Evolutionary conservation across 2,888 invertebrate genomes (phyloP).

Genomic region (Tillus elongatus): DNA sequence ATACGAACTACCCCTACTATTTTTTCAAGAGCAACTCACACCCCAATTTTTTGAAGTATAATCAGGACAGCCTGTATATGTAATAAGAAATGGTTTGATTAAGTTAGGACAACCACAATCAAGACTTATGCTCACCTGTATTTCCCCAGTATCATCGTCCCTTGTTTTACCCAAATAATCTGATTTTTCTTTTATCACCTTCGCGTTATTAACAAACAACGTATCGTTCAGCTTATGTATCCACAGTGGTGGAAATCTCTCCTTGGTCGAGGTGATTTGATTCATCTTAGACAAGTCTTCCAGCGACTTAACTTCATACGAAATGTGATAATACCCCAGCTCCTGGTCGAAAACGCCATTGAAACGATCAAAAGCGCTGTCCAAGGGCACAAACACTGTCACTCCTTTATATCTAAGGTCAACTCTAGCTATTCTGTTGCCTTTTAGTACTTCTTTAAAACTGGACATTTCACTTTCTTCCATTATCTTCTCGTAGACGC

Average conservation of each 20-base stretch:
- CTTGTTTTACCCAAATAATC: constrained; percentile 27
- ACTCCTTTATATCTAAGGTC: constrained; percentile 63
- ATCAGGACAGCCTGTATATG: too few relatives aligned
- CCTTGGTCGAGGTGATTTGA: constrained; percentile 51
- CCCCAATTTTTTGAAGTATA: too few relatives aligned
- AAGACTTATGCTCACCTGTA: constrained; percentile 26
- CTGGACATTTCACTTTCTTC: constrained; percentile 43
- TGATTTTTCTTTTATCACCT: constrained; percentile 52
- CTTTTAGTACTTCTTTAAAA: constrained; percentile 65
- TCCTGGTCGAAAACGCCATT: constrained; percentile 47
- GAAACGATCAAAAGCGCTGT: constrained; percentile 67
- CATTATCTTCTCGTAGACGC: constrained; percentile 30
- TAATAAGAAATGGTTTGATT: too few relatives aligned
- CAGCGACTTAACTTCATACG: constrained; percentile 51
- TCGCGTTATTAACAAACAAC: constrained; percentile 78
- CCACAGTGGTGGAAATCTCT: constrained; percentile 79
- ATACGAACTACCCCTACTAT: too few relatives aligned
- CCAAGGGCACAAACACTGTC: constrained; percentile 79
- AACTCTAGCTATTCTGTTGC: constrained; percentile 56
- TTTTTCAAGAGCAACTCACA: too few relatives aligned
- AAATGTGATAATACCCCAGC: constrained; percentile 39
- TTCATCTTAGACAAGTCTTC: constrained; percentile 44
- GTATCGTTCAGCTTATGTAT: constrained; percentile 61
- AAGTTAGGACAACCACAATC: too few relatives aligned
- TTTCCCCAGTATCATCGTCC: constrained; percentile 25